Evolutionary conservation across 2,113 vertebrate species (phyloP).

Genomic region (Atherinomorus stipes): DNA sequence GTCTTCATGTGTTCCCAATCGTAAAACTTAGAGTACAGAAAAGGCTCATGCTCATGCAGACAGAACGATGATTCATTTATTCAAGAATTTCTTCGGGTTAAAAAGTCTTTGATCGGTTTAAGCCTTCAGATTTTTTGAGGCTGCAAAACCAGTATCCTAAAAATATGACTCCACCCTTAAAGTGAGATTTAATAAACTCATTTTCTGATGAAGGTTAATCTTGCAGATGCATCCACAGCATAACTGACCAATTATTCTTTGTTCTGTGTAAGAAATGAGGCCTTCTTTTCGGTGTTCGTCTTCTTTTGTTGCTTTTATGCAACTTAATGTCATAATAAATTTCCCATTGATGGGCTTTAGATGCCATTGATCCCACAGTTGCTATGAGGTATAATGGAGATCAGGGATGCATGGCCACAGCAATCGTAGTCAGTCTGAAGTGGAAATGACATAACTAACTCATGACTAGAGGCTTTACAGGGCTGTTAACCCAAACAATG

Average conservation of each 20-base stretch:
- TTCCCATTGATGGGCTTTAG: background rate
- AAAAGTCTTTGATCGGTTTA: too few species aligned
- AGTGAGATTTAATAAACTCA: background rate
- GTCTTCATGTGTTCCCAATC: constrained; percentile 20
- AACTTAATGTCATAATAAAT: background rate
- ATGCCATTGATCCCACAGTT: too few species aligned
- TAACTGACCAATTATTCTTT: background rate
- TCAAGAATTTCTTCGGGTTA: too few species aligned
- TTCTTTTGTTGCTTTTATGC: background rate
- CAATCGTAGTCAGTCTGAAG: too few species aligned
- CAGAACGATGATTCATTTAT: too few species aligned
- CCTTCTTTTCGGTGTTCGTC: background rate
- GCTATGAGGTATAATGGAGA: too few species aligned
- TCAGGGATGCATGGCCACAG: too few species aligned
- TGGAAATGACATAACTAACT: too few species aligned
- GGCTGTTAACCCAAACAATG: too few species aligned
- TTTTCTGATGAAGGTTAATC: background rate
- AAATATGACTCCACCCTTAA: background rate
- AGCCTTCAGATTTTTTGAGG: too few species aligned
- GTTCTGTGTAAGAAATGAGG: background rate
- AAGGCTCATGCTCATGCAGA: too few species aligned
- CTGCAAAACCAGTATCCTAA: background rate
- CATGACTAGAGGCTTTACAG: too few species aligned
- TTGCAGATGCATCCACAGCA: background rate
- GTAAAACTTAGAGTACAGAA: background rate